These are phyloP conservation scores for Rhinoraja longicauda DNA, from an alignment of 2,797 vertebrate genomes.

Conservation along the genomic window DNA sequence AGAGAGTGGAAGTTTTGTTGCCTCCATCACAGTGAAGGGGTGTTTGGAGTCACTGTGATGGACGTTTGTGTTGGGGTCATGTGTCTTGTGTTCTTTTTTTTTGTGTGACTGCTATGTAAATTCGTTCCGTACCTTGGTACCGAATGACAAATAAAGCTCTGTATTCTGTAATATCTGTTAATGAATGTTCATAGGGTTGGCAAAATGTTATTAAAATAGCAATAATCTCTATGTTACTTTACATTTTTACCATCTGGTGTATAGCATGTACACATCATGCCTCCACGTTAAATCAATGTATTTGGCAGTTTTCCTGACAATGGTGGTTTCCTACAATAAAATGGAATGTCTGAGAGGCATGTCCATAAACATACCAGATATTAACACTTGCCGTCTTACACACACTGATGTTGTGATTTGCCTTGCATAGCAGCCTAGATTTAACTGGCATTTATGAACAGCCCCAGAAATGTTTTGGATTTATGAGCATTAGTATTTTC, in stretches of 20 bases:
- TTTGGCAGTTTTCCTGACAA: slow-evolving; percentile 24
- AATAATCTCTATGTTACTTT: background rate
- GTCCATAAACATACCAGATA: background rate
- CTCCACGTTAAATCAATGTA: background rate
- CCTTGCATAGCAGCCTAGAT: background rate
- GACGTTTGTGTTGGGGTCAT: too few species aligned
- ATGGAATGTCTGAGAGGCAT: background rate
- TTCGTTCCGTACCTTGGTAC: too few species aligned
- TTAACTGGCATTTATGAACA: background rate
- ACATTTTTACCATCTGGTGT: slow-evolving; percentile 26
- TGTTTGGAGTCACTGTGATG: too few species aligned
- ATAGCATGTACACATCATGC: slow-evolving; percentile 2
- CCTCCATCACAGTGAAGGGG: too few species aligned
- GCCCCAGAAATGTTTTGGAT: background rate
- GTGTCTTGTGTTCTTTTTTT: too few species aligned
- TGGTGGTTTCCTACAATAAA: slow-evolving; percentile 1
- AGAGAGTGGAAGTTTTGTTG: too few species aligned
- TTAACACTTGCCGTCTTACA: background rate
- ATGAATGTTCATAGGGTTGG: background rate
- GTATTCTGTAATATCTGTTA: too few species aligned
- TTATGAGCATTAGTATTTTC: background rate
- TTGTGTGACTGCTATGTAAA: too few species aligned
- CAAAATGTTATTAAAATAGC: background rate
- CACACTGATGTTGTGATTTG: background rate
- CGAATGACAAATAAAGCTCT: too few species aligned